These are phyloP conservation scores for Lepidotrigona ventralis DNA, from an alignment of 1,140 invertebrate genomes.

Conservation along the genomic window DNA sequence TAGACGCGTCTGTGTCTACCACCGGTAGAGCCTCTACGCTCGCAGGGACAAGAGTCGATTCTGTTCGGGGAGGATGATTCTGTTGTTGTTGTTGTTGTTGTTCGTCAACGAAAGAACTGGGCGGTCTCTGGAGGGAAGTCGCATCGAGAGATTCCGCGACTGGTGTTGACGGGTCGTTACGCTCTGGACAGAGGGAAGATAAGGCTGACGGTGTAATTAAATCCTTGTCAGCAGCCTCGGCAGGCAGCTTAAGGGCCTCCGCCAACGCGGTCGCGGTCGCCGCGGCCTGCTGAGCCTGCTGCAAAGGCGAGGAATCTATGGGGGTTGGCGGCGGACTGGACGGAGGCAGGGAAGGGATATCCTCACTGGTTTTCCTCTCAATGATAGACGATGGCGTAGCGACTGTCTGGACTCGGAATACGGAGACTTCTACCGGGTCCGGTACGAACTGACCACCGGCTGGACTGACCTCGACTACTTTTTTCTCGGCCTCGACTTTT, in stretches of 20 bases:
- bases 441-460: constrained; percentile 59
- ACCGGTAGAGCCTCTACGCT: constrained; percentile 38
- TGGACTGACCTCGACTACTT: constrained; percentile 78
- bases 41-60: constrained; percentile 17
- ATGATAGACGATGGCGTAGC: constrained; percentile 78
- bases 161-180: constrained; percentile 23
- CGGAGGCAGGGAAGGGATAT: constrained; percentile 74
- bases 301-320: constrained; percentile 77
- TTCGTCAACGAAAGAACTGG: constrained; percentile 29
- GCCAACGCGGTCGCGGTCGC: constrained; percentile 72
- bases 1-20: constrained; percentile 23
- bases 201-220: not conserved
- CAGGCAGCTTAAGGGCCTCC: constrained; percentile 73
- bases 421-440: constrained; percentile 58
- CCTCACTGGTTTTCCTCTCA: constrained; percentile 80
- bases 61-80: constrained; percentile 8
- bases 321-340: constrained; percentile 79
- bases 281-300: constrained; percentile 76
- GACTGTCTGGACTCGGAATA: constrained; percentile 62
- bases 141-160: constrained; percentile 33
- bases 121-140: constrained; percentile 8
- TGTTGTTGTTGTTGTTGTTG: no score
- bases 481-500: constrained; percentile 70
- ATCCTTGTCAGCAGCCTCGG: constrained; percentile 59
- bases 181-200: constrained; percentile 23